Percentiles rank a stretch among this genome's conserved stretches.
phyloP scores from a whole-genome alignment of 2,113 vertebrate genomes.

The Ranitomeya variabilis region DNA sequence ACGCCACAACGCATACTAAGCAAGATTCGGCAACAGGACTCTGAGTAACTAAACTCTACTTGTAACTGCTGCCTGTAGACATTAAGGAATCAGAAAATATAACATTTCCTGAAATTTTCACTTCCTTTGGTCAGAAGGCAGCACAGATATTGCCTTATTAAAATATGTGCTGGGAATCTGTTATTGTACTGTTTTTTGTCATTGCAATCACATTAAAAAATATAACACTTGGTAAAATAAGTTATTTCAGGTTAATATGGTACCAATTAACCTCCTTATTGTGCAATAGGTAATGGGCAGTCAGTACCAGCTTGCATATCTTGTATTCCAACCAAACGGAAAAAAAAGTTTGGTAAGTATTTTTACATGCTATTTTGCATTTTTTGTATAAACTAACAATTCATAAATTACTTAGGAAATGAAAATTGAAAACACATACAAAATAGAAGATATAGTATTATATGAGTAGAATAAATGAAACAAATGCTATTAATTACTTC shows the following conservation, averaged over 20 bases:
- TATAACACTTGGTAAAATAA: background rate
- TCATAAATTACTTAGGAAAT: background rate
- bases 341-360: slow-evolving; percentile 38
- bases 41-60: background rate
- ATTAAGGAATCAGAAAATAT: slow-evolving; percentile 15
- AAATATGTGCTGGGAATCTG: background rate
- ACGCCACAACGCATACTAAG: background rate
- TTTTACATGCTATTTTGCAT: background rate
- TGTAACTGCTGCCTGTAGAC: background rate
- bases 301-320: slow-evolving; percentile 17
- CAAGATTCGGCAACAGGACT: background rate
- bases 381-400: background rate
- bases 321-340: slow-evolving; percentile 16
- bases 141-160: background rate
- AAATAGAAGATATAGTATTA: background rate
- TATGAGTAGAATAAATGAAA: background rate
- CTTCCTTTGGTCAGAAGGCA: slow-evolving; percentile 19
- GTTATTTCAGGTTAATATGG: background rate
- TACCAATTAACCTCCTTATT: slow-evolving; percentile 3
- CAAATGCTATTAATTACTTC: background rate
- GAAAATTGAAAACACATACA: background rate
- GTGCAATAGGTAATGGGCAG: slow-evolving; percentile 16
- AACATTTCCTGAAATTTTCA: background rate
- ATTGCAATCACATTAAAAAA: background rate
- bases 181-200: background rate